Conservation (phyloP, 2,113 vertebrate genomes). For the Nothobranchius kuhntae region DNA sequence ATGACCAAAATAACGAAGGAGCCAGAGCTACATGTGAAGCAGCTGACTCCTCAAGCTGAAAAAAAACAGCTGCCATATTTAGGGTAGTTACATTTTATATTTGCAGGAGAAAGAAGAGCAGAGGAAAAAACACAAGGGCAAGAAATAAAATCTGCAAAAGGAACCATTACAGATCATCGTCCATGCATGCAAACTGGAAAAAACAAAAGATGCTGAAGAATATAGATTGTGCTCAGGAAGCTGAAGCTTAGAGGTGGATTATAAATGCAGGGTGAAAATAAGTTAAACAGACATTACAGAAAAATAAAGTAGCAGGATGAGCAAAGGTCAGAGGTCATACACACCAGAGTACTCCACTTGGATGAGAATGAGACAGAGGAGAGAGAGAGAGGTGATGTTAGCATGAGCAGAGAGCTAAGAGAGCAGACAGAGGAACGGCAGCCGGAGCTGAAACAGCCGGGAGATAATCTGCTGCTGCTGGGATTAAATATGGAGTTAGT, state of each 20-base stretch:
- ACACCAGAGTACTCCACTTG: slow-evolving; percentile 99
- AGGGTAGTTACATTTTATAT: slow-evolving; percentile 4
- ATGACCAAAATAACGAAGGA: slow-evolving; percentile 65
- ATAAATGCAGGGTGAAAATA: slow-evolving; percentile 37
- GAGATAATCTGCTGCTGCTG: not conserved
- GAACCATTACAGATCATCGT: slow-evolving; percentile 24
- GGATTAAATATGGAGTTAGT: no score
- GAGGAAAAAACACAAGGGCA: slow-evolving; percentile 24
- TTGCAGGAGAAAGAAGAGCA: slow-evolving; percentile 10
- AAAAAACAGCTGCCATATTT: slow-evolving; percentile 36
- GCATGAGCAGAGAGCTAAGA: slow-evolving; percentile 49
- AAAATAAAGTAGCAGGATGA: slow-evolving; percentile 21
- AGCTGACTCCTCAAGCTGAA: slow-evolving; percentile 53
- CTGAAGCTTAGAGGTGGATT: slow-evolving; percentile 39
- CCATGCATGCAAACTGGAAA: slow-evolving; percentile 41
- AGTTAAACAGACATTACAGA: slow-evolving; percentile 19
- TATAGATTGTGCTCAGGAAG: slow-evolving; percentile 27
- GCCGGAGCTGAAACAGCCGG: not conserved
- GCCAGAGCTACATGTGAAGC: slow-evolving; percentile 53
- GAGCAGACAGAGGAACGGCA: slow-evolving; percentile 10
- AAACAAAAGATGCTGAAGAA: not conserved
- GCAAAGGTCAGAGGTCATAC: slow-evolving; percentile 85
- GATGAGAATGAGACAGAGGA: slow-evolving; percentile 86
- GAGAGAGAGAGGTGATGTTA: slow-evolving; percentile 83
- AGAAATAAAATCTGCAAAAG: slow-evolving; percentile 19